phyloP scores from a whole-genome alignment of 2,888 invertebrate genomes.

The Pseudococcus longispinus region DNA sequence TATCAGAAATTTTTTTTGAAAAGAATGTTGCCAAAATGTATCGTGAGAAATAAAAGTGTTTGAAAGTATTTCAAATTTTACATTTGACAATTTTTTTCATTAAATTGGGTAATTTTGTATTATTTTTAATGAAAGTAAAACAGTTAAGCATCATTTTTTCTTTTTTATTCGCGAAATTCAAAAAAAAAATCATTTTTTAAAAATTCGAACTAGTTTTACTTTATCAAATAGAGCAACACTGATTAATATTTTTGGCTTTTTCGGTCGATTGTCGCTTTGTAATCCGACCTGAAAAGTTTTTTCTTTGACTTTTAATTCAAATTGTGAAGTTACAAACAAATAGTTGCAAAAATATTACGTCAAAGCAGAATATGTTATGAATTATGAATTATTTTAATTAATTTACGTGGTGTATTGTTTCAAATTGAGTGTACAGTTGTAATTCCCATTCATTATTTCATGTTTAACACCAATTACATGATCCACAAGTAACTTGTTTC shows the following conservation, averaged over 20 bases:
- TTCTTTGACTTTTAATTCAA: not conserved
- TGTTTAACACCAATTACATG: not conserved
- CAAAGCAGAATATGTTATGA: not conserved
- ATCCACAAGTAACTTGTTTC: not conserved
- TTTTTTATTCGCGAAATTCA: not conserved
- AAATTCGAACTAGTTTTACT: not conserved
- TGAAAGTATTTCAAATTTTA: not conserved
- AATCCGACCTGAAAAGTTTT: not conserved
- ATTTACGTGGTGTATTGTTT: not conserved
- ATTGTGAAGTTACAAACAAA: not conserved
- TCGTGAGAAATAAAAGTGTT: not conserved
- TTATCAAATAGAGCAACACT: not conserved
- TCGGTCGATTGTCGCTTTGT: not conserved
- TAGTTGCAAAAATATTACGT: conserved; percentile 19
- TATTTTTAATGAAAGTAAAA: not conserved
- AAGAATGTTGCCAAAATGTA: not conserved
- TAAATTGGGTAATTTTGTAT: not conserved
- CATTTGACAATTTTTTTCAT: not conserved
- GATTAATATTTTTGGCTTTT: not conserved
- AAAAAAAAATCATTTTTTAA: not conserved
- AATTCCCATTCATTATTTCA: not conserved
- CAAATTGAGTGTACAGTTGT: not conserved
- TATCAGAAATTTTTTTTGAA: not conserved
- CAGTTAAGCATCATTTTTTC: not conserved
- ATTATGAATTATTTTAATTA: not conserved